Evolutionary conservation across 1,140 invertebrate species (phyloP), one percentile per base, ranked within the genome.

Genomic region (Copidosoma floridanum): DNA sequence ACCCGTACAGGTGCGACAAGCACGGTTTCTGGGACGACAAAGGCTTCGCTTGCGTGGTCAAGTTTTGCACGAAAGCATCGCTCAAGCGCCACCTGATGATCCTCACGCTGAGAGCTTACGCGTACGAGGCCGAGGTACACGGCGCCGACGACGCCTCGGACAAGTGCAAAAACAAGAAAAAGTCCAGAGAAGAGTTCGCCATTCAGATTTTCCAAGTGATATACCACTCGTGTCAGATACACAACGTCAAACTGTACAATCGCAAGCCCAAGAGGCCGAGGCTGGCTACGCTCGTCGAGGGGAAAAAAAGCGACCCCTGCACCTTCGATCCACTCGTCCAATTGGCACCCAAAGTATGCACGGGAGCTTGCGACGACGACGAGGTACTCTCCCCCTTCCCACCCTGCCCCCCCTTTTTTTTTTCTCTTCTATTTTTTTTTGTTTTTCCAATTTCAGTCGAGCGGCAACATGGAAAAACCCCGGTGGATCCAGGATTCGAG

Each of bases 1-100:
- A 78, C 50, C 74, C 76, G 0, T 78, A 75, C 21, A 66, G 71
- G 0, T 76, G 74, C 61, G 65, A 76, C 44, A 23, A 71, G 18
- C 71, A 63, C 41, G 76, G 76, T 2, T 65, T 70, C 6, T 78
- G 72, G 72, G 26, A 71, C 46, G 63, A 76, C 26, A 2, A 43
- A 0, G 76, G 76, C 1, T 54, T 38, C 44, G 74, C 70, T 2
- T 71, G 70, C 16, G 72, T 78, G 32, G 29, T 68, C 1, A 78
- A 78, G 27, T 74, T 78, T 46, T 74, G 70, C 43, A 52, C 70
- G 5, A 71, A 32, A 14, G 35, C 65, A 1, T 68, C 74, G 0
- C 52, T 78, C 1, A 72, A 44, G 7, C 47, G 74, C 2, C 71
- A 78, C 26, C 24, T 76, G 3, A 69, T 76, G 55, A 69, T 78